These are phyloP conservation scores for Drosophila littoralis DNA, from an alignment of 1,140 invertebrate species.

Conservation along the genomic window DNA sequence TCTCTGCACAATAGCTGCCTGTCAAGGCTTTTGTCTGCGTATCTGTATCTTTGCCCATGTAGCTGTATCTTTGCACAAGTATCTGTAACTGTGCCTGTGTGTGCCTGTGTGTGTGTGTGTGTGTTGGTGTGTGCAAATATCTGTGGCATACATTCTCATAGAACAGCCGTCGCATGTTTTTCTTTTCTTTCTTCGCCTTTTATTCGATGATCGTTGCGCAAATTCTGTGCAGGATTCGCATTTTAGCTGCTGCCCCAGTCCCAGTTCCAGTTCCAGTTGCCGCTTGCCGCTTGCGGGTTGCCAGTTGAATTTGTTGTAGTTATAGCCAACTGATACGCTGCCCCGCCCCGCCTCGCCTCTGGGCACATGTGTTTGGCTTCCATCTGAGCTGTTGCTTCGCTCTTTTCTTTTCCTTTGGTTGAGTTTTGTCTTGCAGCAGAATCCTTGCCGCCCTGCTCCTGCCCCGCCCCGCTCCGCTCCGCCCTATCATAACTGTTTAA, in stretches of 20 bases:
- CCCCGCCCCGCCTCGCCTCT: not conserved
- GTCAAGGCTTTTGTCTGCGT: slow-evolving; percentile 34
- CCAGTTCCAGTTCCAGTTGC: slow-evolving; percentile 10
- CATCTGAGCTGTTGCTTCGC: not conserved
- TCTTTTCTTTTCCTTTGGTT: not conserved
- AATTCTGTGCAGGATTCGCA: slow-evolving; percentile 14
- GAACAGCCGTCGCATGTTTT: slow-evolving; percentile 17
- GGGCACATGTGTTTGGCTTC: not conserved
- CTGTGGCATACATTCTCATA: slow-evolving; percentile 52
- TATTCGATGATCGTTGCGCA: slow-evolving; percentile 4
- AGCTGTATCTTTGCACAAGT: not conserved
- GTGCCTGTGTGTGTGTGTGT: slow-evolving; percentile 5
- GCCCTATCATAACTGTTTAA: no score
- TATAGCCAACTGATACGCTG: slow-evolving; percentile 35
- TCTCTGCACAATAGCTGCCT: slow-evolving; percentile 33
- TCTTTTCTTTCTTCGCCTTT: not conserved
- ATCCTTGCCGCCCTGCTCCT: no score
- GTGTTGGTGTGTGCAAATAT: slow-evolving; percentile 25
- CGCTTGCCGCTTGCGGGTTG: slow-evolving; percentile 10
- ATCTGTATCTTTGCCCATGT: not conserved
- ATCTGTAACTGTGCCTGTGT: not conserved
- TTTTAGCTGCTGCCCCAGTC: slow-evolving; percentile 34
- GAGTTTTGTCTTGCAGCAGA: not conserved
- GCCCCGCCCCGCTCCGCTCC: no score
- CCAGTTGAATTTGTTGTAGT: slow-evolving; percentile 7